Conservation (phyloP, 1,140 invertebrate genomes). For the Saccostrea echinata region DNA sequence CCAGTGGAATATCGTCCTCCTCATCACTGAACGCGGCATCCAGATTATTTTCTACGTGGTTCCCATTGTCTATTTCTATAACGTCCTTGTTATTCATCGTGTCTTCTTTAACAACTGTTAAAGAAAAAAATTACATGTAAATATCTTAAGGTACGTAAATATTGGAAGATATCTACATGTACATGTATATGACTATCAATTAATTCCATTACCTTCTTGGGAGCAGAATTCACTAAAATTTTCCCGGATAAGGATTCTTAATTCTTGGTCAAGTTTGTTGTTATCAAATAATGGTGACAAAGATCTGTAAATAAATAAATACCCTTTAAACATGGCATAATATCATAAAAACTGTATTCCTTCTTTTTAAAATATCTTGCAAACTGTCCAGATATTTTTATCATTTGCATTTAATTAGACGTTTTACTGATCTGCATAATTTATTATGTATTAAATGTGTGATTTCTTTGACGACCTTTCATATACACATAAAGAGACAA, state of each 20-base stretch:
- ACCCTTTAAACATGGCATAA: background rate
- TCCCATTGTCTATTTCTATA: conserved; percentile 68
- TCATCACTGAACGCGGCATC: conserved; percentile 86
- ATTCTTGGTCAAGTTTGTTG: conserved; percentile 93
- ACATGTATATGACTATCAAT: background rate
- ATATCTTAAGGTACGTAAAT: background rate
- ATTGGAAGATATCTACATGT: background rate
- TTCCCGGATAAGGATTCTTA: conserved; percentile 91
- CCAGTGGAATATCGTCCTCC: conserved; percentile 86
- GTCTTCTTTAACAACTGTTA: conserved; percentile 69
- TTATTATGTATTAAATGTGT: too few species aligned
- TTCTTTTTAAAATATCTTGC: too few species aligned
- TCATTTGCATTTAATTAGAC: too few species aligned
- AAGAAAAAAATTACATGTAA: background rate
- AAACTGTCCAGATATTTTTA: too few species aligned
- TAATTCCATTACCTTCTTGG: conserved; percentile 70
- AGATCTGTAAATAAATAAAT: conserved; percentile 80
- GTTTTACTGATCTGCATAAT: too few species aligned
- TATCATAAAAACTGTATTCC: too few species aligned
- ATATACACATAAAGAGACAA: too few species aligned
- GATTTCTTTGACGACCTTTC: too few species aligned
- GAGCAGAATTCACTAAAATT: conserved; percentile 95
- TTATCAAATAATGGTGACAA: conserved; percentile 95
- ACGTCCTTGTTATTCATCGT: conserved; percentile 60
- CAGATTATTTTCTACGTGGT: conserved; percentile 80